Conservation (phyloP, 2,113 vertebrate genomes). For the Hippotragus niger region DNA sequence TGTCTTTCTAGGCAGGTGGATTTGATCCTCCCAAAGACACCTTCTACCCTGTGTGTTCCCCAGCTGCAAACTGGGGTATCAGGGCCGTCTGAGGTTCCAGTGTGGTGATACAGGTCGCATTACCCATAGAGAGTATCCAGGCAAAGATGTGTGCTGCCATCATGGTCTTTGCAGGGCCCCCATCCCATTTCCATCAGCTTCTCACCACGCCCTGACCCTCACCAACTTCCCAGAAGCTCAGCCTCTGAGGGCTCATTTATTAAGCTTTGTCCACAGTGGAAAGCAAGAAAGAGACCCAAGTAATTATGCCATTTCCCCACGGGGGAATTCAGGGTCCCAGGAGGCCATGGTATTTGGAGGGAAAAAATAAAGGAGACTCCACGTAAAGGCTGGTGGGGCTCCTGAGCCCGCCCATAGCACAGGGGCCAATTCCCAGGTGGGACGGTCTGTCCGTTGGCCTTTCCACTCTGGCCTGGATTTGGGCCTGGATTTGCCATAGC, state of each 20-base stretch:
- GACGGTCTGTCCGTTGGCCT: fast-evolving
- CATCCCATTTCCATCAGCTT: no score
- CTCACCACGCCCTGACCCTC: neutral
- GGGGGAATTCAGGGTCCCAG: neutral
- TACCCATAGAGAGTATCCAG: neutral
- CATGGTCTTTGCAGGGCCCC: neutral
- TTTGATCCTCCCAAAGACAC: neutral
- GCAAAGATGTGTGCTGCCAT: neutral
- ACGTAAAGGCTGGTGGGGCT: neutral
- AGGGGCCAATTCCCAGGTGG: neutral
- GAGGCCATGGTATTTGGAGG: neutral
- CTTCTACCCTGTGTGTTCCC: neutral
- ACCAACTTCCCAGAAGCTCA: neutral
- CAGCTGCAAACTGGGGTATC: no score
- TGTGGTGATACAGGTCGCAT: no score
- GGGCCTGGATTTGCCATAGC: no score
- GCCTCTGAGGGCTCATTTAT: neutral
- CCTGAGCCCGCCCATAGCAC: neutral
- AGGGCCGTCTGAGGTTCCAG: neutral
- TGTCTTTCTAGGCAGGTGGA: neutral
- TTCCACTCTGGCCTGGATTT: neutral
- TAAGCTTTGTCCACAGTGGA: neutral
- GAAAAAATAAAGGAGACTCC: neutral
- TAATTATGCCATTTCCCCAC: no score
- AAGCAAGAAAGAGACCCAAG: neutral